Evolutionary conservation across 2,797 vertebrate species (phyloP).

Genomic region (Peromyscus melanophrys): DNA sequence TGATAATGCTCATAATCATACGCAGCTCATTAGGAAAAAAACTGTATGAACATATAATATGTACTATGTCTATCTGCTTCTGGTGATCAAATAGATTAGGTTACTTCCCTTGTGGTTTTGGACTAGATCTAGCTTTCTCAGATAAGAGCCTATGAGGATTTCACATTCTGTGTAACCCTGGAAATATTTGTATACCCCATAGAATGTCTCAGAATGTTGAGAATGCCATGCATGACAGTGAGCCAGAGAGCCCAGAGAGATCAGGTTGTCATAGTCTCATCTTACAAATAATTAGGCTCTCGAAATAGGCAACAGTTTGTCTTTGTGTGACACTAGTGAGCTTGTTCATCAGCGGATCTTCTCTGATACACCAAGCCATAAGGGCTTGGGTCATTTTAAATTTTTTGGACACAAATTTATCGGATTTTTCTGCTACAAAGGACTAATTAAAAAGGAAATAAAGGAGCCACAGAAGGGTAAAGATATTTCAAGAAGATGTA

Average conservation of each 20-base stretch:
- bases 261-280: neutral
- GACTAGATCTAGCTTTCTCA: neutral
- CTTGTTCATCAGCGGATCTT: neutral
- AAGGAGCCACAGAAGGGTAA: neutral
- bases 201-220: neutral
- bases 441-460: neutral
- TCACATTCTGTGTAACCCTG: neutral
- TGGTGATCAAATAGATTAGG: neutral
- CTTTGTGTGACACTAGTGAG: neutral
- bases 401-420: neutral
- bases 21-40: neutral
- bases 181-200: neutral
- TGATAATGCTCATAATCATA: neutral
- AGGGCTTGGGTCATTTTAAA: constrained; percentile 13
- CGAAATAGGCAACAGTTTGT: neutral
- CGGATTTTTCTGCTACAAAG: neutral
- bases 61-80: neutral
- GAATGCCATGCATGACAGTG: neutral
- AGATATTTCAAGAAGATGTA: neutral
- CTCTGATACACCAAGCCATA: neutral
- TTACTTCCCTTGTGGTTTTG: neutral
- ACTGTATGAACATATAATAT: neutral
- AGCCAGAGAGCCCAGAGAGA: constrained; percentile 1
- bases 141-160: neutral
- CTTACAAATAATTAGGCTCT: constrained; percentile 14